A percentile compares a stretch with the other conserved stretches of the same genome.
Evolutionary conservation across 2,888 invertebrate genomes (phyloP).

Genomic region (Lacanobia wlatinum): DNA sequence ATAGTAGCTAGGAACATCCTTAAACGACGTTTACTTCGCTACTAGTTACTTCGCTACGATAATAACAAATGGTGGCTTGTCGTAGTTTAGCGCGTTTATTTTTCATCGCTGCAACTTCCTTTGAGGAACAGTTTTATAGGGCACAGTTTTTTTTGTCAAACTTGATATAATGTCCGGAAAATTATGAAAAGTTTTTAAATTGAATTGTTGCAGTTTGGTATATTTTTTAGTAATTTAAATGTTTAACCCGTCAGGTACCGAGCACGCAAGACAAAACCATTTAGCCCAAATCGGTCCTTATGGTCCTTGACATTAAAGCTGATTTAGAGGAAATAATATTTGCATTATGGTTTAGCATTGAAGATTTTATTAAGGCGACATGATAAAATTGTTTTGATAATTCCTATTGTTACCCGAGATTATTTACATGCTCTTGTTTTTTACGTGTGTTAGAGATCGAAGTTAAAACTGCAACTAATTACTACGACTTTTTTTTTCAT

Average conservation of each 20-base stretch:
- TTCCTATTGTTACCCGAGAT: no score
- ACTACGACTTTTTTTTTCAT: background rate
- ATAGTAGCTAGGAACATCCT: constrained; percentile 20
- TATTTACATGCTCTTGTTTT: background rate
- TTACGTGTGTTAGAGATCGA: no score
- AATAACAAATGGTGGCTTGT: constrained; percentile 39
- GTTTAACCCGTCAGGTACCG: no score
- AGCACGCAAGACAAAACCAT: no score
- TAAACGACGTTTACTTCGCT: constrained; percentile 18
- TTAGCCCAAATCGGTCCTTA: no score
- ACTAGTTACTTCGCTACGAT: constrained; percentile 18
- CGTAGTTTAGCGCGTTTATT: constrained; percentile 27
- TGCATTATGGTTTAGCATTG: background rate
- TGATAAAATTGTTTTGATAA: no score
- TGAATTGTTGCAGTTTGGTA: no score
- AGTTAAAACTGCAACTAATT: background rate
- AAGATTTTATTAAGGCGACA: background rate
- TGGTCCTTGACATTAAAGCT: no score
- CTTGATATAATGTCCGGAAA: background rate
- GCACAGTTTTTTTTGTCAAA: constrained; percentile 12
- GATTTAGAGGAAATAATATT: background rate
- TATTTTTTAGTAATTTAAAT: no score
- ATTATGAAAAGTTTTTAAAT: background rate
- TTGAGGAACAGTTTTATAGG: constrained; percentile 11
- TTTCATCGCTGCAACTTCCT: constrained; percentile 29